Conservation (phyloP, 1,140 invertebrate species). For the Drusus annulatus region DNA sequence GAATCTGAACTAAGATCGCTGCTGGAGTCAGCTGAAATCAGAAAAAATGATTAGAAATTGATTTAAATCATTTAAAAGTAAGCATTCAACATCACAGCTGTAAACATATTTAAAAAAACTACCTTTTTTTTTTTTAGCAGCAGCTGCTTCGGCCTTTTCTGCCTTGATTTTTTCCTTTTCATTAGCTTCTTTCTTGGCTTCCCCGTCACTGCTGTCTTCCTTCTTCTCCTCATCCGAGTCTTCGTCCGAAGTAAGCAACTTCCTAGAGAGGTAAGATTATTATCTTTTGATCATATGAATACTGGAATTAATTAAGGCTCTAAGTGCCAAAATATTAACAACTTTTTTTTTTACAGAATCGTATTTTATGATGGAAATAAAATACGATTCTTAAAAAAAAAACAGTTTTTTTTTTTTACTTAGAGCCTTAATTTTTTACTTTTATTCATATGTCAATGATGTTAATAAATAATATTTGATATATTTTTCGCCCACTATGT, state of each 20-base stretch:
- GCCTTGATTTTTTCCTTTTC: conserved; percentile 73
- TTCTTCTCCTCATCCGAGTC: conserved; percentile 88
- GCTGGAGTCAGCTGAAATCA: conserved; percentile 72
- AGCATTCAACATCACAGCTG: background rate
- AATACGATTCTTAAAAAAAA: no score
- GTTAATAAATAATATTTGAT: no score
- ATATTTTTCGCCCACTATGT: no score
- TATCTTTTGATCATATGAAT: no score
- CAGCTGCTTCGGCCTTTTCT: conserved; percentile 76
- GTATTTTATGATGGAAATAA: no score
- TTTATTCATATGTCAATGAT: no score
- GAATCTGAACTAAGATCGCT: conserved; percentile 84
- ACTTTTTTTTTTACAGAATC: no score
- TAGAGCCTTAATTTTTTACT: no score
- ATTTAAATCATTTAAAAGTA: background rate
- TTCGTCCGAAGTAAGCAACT: conserved; percentile 91
- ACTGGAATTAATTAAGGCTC: no score
- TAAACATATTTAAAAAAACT: background rate
- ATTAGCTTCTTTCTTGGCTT: conserved; percentile 74
- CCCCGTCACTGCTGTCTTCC: conserved; percentile 74
- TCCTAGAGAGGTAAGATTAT: conserved; percentile 68
- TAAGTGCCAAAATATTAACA: no score
- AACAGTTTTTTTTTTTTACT: no score
- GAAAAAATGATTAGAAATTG: background rate
- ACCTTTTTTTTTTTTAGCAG: conserved; percentile 71